phyloP scores from a whole-genome alignment of 2,113 vertebrate species.

The Eudyptes chrysolophus region DNA sequence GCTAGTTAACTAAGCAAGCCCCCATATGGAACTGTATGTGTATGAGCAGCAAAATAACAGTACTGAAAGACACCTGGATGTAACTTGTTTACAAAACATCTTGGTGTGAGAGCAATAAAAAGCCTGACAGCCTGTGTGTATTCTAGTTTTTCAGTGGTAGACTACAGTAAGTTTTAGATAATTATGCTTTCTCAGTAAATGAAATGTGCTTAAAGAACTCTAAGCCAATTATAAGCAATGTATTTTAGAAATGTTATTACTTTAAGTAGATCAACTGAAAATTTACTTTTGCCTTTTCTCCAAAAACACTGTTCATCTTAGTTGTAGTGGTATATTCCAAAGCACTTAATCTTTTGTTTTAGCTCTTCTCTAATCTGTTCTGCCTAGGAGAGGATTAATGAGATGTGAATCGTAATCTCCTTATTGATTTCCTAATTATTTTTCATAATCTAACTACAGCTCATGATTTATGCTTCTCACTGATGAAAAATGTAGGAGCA shows the following conservation, averaged over 20 bases:
- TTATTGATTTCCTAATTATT: constrained; percentile 52
- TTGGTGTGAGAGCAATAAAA: neutral
- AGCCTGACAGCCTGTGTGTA: neutral
- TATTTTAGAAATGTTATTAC: neutral
- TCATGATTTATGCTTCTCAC: constrained; percentile 3
- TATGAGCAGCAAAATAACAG: neutral
- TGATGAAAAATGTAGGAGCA: neutral
- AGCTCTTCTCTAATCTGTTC: neutral
- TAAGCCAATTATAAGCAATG: neutral
- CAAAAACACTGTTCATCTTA: neutral
- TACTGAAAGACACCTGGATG: neutral
- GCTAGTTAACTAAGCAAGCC: neutral
- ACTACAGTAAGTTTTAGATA: neutral
- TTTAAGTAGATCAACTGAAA: neutral
- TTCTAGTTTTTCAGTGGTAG: neutral
- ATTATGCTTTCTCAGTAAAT: neutral
- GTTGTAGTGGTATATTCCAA: neutral
- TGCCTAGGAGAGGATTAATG: constrained; percentile 25
- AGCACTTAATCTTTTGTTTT: constrained; percentile 1
- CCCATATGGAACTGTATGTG: neutral
- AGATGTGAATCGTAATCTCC: constrained; percentile 41
- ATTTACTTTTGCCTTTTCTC: neutral
- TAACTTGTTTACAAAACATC: neutral
- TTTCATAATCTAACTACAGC: constrained; percentile 12
- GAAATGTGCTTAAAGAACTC: neutral